Evolutionary conservation across 2,113 vertebrate genomes (phyloP).

Genomic region (Grammomys dolichurus): DNA sequence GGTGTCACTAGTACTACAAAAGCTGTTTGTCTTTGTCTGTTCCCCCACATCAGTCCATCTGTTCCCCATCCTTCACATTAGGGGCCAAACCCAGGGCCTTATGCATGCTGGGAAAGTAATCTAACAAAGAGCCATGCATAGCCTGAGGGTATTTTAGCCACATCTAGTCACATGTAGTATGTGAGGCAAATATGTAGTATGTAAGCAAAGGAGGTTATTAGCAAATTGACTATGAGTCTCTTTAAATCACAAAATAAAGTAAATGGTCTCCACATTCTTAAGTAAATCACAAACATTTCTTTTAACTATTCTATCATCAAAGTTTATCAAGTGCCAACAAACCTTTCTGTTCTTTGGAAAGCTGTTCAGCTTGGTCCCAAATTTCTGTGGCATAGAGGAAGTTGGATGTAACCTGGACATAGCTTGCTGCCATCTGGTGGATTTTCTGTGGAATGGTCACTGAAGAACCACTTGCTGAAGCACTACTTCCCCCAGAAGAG

Average conservation of each 20-base stretch:
- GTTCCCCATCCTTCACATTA: neutral
- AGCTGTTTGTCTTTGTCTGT: neutral
- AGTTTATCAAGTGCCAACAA: conserved; percentile 82
- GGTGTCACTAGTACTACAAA: conserved; percentile 28
- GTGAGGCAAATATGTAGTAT: neutral
- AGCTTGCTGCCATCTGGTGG: conserved; percentile 99
- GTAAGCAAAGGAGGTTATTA: conserved; percentile 40
- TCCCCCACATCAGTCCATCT: neutral
- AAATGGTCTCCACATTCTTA: conserved; percentile 16
- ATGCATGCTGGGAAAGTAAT: neutral
- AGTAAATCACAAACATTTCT: conserved; percentile 7
- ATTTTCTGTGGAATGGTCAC: conserved; percentile 99
- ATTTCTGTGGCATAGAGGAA: conserved; percentile 99
- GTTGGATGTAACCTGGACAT: conserved; percentile 99
- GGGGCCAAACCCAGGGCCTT: neutral
- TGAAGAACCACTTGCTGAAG: conserved; percentile 93
- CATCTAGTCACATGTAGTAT: neutral
- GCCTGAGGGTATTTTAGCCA: neutral
- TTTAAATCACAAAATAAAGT: conserved; percentile 26
- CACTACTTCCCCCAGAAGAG: conserved; percentile 92
- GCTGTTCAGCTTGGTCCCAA: conserved; percentile 99
- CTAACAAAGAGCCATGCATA: neutral
- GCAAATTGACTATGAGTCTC: conserved; percentile 11
- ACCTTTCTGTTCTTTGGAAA: conserved; percentile 98
- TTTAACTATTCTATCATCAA: neutral